These are phyloP conservation scores for Eriocheir sinensis DNA, from an alignment of 1,140 invertebrate genomes.

Conservation along the genomic window DNA sequence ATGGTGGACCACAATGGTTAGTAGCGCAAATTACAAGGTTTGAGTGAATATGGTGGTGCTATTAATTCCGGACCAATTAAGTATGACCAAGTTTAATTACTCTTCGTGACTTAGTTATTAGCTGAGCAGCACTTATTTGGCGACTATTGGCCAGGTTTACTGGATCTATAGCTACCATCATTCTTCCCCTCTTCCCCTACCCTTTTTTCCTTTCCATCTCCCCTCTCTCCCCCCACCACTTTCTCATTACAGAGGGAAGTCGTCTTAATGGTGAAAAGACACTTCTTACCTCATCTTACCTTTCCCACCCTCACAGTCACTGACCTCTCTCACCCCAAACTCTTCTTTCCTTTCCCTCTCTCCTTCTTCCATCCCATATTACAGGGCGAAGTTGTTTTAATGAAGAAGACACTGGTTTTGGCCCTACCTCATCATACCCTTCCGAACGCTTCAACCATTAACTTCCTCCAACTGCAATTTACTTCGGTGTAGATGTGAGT, in stretches of 20 bases:
- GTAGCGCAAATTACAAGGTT: constrained; percentile 43
- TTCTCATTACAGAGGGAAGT: neutral
- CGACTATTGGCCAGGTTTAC: constrained; percentile 38
- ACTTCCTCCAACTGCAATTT: no score
- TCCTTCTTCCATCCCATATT: neutral
- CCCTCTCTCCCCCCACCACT: neutral
- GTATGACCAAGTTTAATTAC: constrained; percentile 45
- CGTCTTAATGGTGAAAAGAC: constrained; percentile 41
- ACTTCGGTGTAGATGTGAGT: no score
- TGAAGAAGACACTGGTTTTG: no score
- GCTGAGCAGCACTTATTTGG: constrained; percentile 39
- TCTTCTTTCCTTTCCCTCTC: neutral
- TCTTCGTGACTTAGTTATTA: constrained; percentile 61
- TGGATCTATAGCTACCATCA: neutral
- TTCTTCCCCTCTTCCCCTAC: neutral
- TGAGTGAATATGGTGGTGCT: constrained; percentile 46
- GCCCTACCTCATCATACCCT: neutral
- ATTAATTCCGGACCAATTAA: constrained; percentile 54
- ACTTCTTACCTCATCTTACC: neutral
- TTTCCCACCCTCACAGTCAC: neutral
- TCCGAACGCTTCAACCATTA: neutral
- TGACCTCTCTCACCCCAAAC: neutral
- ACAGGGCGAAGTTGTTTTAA: no score
- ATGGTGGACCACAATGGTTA: neutral
- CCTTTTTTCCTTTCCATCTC: no score